Evolutionary conservation across 2,888 invertebrate genomes (phyloP).

Genomic region (Taenaris catops): DNA sequence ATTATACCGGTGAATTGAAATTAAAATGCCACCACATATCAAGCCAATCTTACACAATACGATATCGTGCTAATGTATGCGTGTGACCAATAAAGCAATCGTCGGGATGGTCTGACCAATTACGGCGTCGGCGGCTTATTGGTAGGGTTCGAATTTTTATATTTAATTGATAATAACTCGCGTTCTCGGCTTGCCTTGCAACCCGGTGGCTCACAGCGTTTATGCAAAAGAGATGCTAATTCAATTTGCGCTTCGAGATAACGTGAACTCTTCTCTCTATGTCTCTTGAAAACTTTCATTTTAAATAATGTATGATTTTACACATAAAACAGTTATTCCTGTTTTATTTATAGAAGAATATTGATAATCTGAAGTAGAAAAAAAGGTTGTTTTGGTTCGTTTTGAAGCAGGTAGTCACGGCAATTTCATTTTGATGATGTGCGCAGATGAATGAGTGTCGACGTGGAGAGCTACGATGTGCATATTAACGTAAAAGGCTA

Average conservation of each 20-base stretch:
- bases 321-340: no score
- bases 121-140: slow-evolving; percentile 56
- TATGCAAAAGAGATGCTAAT: slow-evolving; percentile 69
- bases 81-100: slow-evolving; percentile 73
- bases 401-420: slow-evolving; percentile 42
- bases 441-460: slow-evolving; percentile 49
- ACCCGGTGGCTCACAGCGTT: slow-evolving; percentile 40
- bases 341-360: no score
- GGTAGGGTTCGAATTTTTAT: slow-evolving; percentile 67
- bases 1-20: slow-evolving; percentile 41
- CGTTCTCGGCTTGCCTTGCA: slow-evolving; percentile 34
- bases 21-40: slow-evolving; percentile 41
- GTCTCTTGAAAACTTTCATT: not conserved
- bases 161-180: slow-evolving; percentile 63
- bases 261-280: slow-evolving; percentile 18
- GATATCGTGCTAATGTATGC: slow-evolving; percentile 40
- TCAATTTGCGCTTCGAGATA: slow-evolving; percentile 57
- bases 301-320: no score
- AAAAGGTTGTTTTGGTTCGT: slow-evolving; percentile 41
- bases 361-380: slow-evolving; percentile 27
- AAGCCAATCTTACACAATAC: slow-evolving; percentile 40
- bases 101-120: slow-evolving; percentile 60
- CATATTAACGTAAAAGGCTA: slow-evolving; percentile 70
- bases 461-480: slow-evolving; percentile 37
- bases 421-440: slow-evolving; percentile 62